Evolutionary conservation across 2,888 invertebrate species (phyloP).

Genomic region (Drosophila siamana): DNA sequence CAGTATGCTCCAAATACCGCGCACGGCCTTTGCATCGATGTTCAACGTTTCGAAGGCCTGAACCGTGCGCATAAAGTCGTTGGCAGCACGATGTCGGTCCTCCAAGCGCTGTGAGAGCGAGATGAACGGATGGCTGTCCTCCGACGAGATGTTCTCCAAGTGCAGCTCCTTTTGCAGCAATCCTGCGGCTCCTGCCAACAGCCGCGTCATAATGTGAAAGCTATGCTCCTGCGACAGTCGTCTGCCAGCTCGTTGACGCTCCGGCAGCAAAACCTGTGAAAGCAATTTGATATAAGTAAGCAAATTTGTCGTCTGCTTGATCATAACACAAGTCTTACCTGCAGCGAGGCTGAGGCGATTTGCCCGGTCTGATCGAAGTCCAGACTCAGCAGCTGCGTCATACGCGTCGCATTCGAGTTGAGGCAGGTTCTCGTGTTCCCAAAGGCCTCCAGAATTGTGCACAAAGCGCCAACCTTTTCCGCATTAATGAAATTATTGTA

Average conservation of each 20-base stretch:
- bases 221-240: conserved; percentile 88
- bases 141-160: conserved; percentile 89
- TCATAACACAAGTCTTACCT: conserved; percentile 87
- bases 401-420: conserved; percentile 95
- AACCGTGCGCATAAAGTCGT: conserved; percentile 92
- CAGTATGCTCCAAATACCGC: conserved; percentile 93
- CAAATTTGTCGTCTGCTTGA: neutral
- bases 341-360: conserved; percentile 95
- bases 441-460: conserved; percentile 94
- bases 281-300: conserved; percentile 4
- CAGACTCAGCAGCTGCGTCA: conserved; percentile 95
- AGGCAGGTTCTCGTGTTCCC: conserved; percentile 94
- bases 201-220: conserved; percentile 86
- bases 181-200: conserved; percentile 92
- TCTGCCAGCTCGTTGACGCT: conserved; percentile 90
- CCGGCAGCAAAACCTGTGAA: conserved; percentile 92
- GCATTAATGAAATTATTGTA: conserved; percentile 92
- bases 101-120: conserved; percentile 91
- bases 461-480: conserved; percentile 93
- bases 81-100: conserved; percentile 91
- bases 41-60: conserved; percentile 91
- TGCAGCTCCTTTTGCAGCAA: conserved; percentile 92
- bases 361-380: conserved; percentile 98
- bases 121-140: conserved; percentile 92
- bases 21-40: conserved; percentile 91